Percentiles rank a stretch among this genome's conserved stretches.
Conservation (phyloP, 2,888 invertebrate species). For the Dione vanillae region DNA sequence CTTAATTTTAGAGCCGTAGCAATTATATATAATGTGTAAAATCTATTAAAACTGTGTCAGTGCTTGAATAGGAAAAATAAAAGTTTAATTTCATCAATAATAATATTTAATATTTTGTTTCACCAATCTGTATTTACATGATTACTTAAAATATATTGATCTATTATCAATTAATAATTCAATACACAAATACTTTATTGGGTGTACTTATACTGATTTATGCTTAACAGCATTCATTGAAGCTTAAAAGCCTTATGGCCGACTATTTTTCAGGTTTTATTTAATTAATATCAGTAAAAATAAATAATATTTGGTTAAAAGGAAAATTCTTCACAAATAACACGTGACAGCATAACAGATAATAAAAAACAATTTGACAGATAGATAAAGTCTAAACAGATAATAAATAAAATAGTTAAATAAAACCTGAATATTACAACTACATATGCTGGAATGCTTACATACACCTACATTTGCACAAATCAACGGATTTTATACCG, state of each 20-base stretch:
- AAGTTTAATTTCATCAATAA: constrained; percentile 61
- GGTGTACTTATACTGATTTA: constrained; percentile 74
- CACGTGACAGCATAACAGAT: constrained; percentile 3
- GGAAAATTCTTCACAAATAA: constrained; percentile 6
- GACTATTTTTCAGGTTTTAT: constrained; percentile 40
- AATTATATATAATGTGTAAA: no score
- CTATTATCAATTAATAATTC: constrained; percentile 73
- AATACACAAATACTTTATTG: constrained; percentile 66
- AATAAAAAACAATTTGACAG: constrained; percentile 11
- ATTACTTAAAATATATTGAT: constrained; percentile 76
- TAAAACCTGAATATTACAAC: constrained; percentile 48
- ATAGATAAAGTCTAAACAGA: constrained; percentile 4
- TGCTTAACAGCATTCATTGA: constrained; percentile 56
- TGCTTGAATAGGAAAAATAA: constrained; percentile 37
- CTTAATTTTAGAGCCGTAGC: no score
- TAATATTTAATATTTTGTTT: constrained; percentile 74
- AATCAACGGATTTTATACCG: constrained; percentile 52
- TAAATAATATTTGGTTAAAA: neutral
- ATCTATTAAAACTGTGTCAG: no score
- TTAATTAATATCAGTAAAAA: constrained; percentile 14
- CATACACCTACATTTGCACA: constrained; percentile 57
- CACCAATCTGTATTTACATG: constrained; percentile 83
- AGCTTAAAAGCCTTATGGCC: constrained; percentile 53
- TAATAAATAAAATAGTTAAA: constrained; percentile 24
- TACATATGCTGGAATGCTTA: constrained; percentile 75